Percentiles rank a stretch among this genome's conserved stretches.
These are phyloP conservation scores for Parapsyche elsis DNA, from an alignment of 1,140 invertebrate species.

Conservation along the genomic window DNA sequence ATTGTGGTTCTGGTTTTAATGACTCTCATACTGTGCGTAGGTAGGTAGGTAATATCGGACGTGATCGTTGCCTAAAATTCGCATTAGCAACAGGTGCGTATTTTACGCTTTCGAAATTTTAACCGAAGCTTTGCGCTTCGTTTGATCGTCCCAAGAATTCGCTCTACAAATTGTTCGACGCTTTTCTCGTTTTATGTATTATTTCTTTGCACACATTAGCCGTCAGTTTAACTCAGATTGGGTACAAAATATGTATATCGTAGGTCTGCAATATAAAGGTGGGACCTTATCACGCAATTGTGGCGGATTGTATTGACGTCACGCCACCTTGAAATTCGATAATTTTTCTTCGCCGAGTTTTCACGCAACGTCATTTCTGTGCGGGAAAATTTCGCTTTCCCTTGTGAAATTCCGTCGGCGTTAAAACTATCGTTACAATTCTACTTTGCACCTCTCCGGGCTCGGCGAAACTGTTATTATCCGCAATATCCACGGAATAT, in stretches of 20 bases:
- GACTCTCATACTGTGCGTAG: too few species aligned
- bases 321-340: slow-evolving; percentile 19
- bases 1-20: too few species aligned
- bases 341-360: neutral
- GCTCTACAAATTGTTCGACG: neutral
- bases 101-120: neutral
- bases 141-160: neutral
- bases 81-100: slow-evolving; percentile 12
- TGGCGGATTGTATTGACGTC: slow-evolving; percentile 8
- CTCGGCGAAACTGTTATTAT: neutral
- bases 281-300: neutral
- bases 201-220: too few species aligned
- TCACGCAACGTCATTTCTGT: neutral
- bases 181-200: neutral
- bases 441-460: neutral
- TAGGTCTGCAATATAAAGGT: neutral
- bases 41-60: too few species aligned
- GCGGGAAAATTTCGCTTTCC: neutral
- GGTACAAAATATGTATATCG: too few species aligned
- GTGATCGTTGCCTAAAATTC: neutral
- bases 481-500: neutral
- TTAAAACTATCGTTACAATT: neutral
- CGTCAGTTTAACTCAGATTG: too few species aligned
- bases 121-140: neutral
- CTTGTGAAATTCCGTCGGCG: neutral